phyloP scores from a whole-genome alignment of 1,140 invertebrate genomes.

The Leptestheria dahalacensis region DNA sequence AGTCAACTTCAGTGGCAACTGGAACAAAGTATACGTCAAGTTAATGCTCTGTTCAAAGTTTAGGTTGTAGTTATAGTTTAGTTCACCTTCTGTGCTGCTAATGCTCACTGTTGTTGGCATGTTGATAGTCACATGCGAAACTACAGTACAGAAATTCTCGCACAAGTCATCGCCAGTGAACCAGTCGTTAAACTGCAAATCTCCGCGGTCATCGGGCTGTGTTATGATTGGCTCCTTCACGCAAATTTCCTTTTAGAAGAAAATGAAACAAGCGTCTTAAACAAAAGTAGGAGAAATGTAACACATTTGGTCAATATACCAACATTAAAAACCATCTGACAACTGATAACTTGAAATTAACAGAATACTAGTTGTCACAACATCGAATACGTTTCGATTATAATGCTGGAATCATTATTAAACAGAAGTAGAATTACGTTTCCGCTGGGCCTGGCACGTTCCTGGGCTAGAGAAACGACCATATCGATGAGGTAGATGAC shows the following conservation, averaged over 20 bases:
- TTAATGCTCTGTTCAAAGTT: neutral
- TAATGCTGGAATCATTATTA: no score
- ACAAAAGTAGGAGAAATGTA: neutral
- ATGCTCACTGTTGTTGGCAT: conserved; percentile 38
- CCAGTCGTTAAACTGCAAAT: conserved; percentile 52
- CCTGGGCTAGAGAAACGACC: conserved; percentile 46
- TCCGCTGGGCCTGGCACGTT: conserved; percentile 23
- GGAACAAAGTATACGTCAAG: neutral
- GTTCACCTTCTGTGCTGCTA: conserved; percentile 34
- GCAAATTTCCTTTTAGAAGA: conserved; percentile 5
- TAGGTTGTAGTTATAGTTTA: neutral
- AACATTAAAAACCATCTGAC: neutral
- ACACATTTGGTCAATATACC: neutral
- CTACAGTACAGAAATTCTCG: conserved; percentile 58
- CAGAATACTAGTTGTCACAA: no score
- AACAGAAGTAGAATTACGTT: conserved; percentile 23
- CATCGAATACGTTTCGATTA: no score
- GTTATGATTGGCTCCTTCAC: conserved; percentile 5
- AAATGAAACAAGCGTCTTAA: no score
- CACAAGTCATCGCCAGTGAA: conserved; percentile 59
- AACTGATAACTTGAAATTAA: no score
- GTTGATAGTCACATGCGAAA: conserved; percentile 44
- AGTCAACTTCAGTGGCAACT: conserved; percentile 4
- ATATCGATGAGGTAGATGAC: conserved; percentile 75
- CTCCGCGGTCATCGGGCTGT: conserved; percentile 24